Evolutionary conservation across 2,888 invertebrate species (phyloP), one percentile per base, ranked within the genome.

Genomic region (Pachydiplax longipennis): DNA sequence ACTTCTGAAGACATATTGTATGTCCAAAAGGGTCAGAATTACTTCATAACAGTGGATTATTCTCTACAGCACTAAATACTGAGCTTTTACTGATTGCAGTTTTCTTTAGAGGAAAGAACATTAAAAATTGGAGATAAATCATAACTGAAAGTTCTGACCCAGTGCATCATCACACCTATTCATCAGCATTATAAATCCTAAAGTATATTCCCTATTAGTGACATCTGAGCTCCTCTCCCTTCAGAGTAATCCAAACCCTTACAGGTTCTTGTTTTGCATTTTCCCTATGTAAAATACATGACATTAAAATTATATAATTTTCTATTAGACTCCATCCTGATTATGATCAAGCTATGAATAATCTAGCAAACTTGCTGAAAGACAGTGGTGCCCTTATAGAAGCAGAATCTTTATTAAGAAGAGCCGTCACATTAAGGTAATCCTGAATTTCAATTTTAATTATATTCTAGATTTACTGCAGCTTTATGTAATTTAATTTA

Each of bases 271-370:
- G 40, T 40, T 40, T 40, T 5, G 6, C 6, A 40, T 40, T 40
- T 40, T 40, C 40, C 6, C 6, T 40, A 6, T 2, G 2, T 6
- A 44, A 44, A 22, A 81, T 81, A 18, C 2, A 8, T 81, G 15
- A 40, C 12, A 40, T 37, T 81, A 5, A 3, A 80, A 31, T 13
- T 25, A 31, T 80, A 15, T 22, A 22, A 31, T 65, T 80, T 91
- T 83, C 90, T 92, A 93, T 92, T 93, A 96, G 96, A 92, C 94
- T 98, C 91, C 95, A 97, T 94, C 97, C 98, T 3, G 94, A 96
- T 81, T 98, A 98, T 94, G 98, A 98, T 93, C 98, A 98, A 94
- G 98, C 98, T 0, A 97, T 98, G 97, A 99, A 99, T 93, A 99
- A 99, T 94, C 95, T 98, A 92, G 98, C 97, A 0, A 98, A 98